These are phyloP conservation scores for Lanius ludovicianus DNA, from an alignment of 2,113 vertebrate genomes.

Conservation along the genomic window DNA sequence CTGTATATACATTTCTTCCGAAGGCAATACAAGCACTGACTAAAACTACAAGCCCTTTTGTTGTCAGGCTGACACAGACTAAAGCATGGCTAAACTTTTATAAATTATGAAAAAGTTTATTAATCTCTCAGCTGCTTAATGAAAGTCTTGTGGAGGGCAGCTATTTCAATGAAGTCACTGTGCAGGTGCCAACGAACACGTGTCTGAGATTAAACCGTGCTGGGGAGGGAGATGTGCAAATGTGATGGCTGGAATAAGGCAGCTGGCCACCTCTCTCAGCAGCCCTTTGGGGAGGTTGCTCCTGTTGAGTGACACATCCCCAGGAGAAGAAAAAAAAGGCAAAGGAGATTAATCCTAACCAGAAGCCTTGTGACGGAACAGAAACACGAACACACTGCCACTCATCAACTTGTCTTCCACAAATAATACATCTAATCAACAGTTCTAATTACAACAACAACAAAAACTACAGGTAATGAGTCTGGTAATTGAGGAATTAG, in stretches of 20 bases:
- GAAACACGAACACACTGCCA: not conserved
- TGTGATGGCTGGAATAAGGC: conserved; percentile 13
- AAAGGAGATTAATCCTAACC: not conserved
- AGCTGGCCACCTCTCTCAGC: not conserved
- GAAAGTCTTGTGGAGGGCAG: not conserved
- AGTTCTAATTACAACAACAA: conserved; percentile 50
- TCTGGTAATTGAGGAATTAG: conserved; percentile 49
- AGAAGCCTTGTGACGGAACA: not conserved
- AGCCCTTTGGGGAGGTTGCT: not conserved
- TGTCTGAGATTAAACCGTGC: not conserved
- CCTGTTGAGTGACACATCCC: not conserved
- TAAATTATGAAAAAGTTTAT: not conserved
- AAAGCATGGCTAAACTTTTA: not conserved
- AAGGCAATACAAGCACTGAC: not conserved
- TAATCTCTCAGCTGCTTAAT: not conserved
- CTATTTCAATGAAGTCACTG: not conserved
- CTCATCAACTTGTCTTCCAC: not conserved
- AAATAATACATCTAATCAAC: conserved; percentile 42
- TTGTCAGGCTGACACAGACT: not conserved
- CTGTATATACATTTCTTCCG: not conserved
- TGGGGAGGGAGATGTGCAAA: not conserved
- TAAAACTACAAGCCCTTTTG: not conserved
- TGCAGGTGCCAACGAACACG: rapidly evolving
- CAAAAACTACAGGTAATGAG: conserved; percentile 46
- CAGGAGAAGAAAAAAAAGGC: not conserved